Base-by-base conservation (phyloP, 1,140 invertebrate genomes). In the Aradophagus sp. region DNA sequence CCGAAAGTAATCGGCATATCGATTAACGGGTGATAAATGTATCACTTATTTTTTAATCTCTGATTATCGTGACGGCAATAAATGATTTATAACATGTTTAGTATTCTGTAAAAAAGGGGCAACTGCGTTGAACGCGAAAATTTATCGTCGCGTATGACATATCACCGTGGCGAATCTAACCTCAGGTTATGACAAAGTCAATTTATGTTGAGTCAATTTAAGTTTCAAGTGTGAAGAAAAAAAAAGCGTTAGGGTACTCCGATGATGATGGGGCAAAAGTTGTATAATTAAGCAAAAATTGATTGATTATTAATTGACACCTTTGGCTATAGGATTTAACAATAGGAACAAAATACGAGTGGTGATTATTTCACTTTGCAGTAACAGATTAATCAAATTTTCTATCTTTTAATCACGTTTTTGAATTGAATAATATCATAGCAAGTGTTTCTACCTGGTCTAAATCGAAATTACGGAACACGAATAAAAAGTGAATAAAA, bases 121-220 rank as follows among this genome's bases (percentile, higher is more conserved):
- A 5, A 35, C 19, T 3, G 29, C 12, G 29, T 13, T 32, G 42
- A 45, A 45, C 34, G 29, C 10, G 42, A 32, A 35, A 35, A 55
- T 55, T 44, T 55, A 55, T 55, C 35, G 17, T 55, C 16, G 27
- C 26, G 35, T 34, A 39, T 16, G 16, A 12, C 17, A 8, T 44
- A 59, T 59, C 55, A 39, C 23, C 26, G 16, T 32, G 42, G 19
- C 27, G 42, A 4, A 59, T 59, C 55, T 59, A 32, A 59, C 35
- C 55, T 39, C 14, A 39, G 55, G 34, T 15, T 26, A 36, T 11
- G 8, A 16, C 26, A 11, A 29, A 48, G 44, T 59, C 34, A 45
- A 47, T 59, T 59, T n/a, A n/a, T n/a, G n/a, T n/a, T n/a, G n/a
- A n/a, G n/a, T n/a, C n/a, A n/a, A n/a, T n/a, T n/a, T n/a, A n/a